Evolutionary conservation across 2,797 vertebrate genomes (phyloP), one percentile per base, ranked within the genome.

Genomic region (Eulemur coronatus): DNA sequence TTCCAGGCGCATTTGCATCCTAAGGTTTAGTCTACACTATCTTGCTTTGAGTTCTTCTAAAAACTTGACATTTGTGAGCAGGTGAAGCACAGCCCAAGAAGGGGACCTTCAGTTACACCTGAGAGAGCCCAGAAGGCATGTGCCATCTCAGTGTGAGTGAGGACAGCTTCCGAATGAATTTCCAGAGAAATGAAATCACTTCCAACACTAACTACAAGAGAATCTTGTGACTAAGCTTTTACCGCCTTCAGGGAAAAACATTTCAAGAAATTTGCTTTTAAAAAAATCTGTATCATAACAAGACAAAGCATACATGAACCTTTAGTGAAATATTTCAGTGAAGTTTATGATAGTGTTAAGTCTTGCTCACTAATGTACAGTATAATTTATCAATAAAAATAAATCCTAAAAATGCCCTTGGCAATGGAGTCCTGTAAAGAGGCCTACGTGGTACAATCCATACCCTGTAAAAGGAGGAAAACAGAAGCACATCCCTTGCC

Each of bases 311-410:
- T 24, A 59, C 33, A 30, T 28, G 24, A 84, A 67, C 17, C 33
- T 65, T 84, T 85, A 69, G 72, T 14, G 69, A 84, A 81, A 59
- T 41, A 48, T 38, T 78, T 84, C 63, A 43, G 55, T 89, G 50
- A 88, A 72, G 35, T 67, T 70, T 75, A 55, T 38, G 43, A 88
- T 3, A 72, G 18, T 14, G 6, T 38, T 81, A 82, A 81, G 26
- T 78, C 78, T 91, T 63, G 41, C 33, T 72, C 15, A 93, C 55
- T 72, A 92, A 91, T 5, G 1, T 24, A 35, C 8, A 88, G 18
- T 78, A 61, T n/a, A 79, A 52, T 72, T 84, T 79, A 63, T 61
- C 24, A 97, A 81, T 78, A 81, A 76, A 73, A 92, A 89, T 65
- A 95, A 95, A 67, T n/a, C 61, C 46, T 63, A 12, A 80, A 38